phyloP scores from a whole-genome alignment of 2,888 invertebrate species.

The Pseudolycoriella hygida region DNA sequence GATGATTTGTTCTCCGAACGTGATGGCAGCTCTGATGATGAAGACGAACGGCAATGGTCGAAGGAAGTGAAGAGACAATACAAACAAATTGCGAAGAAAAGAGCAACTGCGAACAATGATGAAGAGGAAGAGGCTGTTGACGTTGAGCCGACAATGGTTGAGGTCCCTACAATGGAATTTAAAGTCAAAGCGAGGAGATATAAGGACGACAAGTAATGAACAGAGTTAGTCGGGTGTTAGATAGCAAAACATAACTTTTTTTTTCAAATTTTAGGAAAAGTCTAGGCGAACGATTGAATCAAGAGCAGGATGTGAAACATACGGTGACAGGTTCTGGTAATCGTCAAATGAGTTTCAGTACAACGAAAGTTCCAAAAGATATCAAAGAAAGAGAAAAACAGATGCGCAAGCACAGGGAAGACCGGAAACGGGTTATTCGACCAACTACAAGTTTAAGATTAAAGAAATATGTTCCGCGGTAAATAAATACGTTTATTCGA shows the following conservation, averaged over 20 bases:
- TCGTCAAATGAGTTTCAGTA: constrained; percentile 61
- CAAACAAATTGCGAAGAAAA: constrained; percentile 30
- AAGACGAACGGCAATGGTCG: constrained; percentile 64
- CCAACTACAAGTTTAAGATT: constrained; percentile 31
- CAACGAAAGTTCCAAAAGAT: constrained; percentile 37
- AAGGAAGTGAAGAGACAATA: constrained; percentile 58
- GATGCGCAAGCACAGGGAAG: constrained; percentile 46
- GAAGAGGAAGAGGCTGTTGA: constrained; percentile 19
- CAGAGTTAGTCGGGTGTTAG: not conserved
- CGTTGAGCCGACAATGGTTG: constrained; percentile 36
- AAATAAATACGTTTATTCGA: constrained; percentile 5
- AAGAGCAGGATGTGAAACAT: constrained; percentile 22
- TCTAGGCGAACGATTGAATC: constrained; percentile 52
- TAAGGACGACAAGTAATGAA: constrained; percentile 33
- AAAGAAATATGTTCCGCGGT: constrained; percentile 28
- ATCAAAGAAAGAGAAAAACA: constrained; percentile 38
- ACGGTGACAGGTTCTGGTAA: constrained; percentile 45
- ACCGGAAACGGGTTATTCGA: constrained; percentile 45
- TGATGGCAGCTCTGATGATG: constrained; percentile 44
- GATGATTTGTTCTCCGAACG: constrained; percentile 24
- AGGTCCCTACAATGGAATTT: constrained; percentile 42
- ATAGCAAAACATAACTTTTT: constrained; percentile 2
- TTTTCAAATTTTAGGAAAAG: constrained; percentile 35
- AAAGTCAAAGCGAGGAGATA: constrained; percentile 34
- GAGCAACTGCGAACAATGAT: constrained; percentile 20